phyloP scores from a whole-genome alignment of 2,113 vertebrate species.

The Burhinus oedicnemus region DNA sequence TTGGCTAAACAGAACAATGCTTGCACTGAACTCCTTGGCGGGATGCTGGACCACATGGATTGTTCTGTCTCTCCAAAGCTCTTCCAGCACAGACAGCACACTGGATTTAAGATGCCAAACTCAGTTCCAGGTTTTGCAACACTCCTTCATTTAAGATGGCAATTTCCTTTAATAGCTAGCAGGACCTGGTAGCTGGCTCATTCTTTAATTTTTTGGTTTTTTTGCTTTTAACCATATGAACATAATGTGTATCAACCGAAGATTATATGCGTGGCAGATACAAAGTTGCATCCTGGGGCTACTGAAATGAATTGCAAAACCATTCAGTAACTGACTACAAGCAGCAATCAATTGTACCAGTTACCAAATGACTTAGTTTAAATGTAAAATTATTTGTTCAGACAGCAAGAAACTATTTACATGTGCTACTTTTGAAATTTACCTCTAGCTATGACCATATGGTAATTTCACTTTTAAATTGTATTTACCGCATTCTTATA shows the following conservation, averaged over 20 bases:
- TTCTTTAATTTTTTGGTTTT: background rate
- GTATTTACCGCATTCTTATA: conserved; percentile 40
- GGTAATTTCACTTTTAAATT: conserved; percentile 58
- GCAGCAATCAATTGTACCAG: conserved; percentile 29
- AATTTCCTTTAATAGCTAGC: background rate
- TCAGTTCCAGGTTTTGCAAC: background rate
- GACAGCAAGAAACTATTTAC: conserved; percentile 37
- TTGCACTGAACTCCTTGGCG: background rate
- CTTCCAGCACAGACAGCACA: background rate
- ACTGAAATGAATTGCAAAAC: conserved; percentile 3
- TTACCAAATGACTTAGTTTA: conserved; percentile 39
- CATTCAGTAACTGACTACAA: background rate
- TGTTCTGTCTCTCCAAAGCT: background rate
- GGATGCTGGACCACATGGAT: background rate
- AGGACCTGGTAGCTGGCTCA: background rate
- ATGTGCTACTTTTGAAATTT: conserved; percentile 21
- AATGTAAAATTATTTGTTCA: conserved; percentile 51
- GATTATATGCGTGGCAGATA: background rate
- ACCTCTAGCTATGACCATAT: conserved; percentile 55
- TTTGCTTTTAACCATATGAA: background rate
- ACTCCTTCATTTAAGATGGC: background rate
- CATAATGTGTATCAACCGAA: background rate
- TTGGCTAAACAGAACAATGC: background rate
- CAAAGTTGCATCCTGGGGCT: background rate
- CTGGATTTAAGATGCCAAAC: background rate